Evolutionary conservation across 2,797 vertebrate species (phyloP), one percentile per base, ranked within the genome.

Genomic region (Siniperca scherzeri): DNA sequence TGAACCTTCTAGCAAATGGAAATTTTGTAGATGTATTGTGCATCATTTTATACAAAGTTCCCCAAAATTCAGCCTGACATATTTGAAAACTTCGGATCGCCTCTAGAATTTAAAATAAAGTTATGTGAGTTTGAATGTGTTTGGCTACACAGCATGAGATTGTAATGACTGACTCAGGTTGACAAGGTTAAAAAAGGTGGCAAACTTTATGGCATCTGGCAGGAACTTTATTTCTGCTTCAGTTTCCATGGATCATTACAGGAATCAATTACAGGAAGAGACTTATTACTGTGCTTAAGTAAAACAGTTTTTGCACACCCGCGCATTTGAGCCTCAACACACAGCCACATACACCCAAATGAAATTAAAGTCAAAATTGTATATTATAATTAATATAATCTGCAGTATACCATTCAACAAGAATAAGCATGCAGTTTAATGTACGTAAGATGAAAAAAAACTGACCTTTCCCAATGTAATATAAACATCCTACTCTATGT

Each of bases 161-260:
- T 13, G 19, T 38, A n/a, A 40, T 48, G 46, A 48, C 16, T 61
- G 19, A 36, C 19, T 61, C 1, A 21, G 36, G 36, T 2, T 62
- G 19, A 38, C 13, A 3, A n/a, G 22, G 22, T 13, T 62, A 42
- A n/a, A 62, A 64, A 6, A 42, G 21, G 3, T 66, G 42, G 21
- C 1, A 55, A 30, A 36, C 19, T 21, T 19, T 22, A 22, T 3
- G 21, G 4, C 3, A 48, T 7, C 7, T 50, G 22, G 27, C 21
- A n/a, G 27, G 7, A 74, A 66, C 2, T 30, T 57, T 19, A 40
- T 55, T 61, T 61, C 30, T 53, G 16, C 16, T 13, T 48, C 33
- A 14, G 30, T 60, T 44, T 69, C 11, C 70, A 38, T 55, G 48
- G 52, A 65, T 59, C 12, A 38, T 78, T 9, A 48, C 7, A 72